Evolutionary conservation across 2,113 vertebrate genomes (phyloP).

Genomic region (Xenopus tropicalis): UCB_Xtro_10.0 CM004447.2:94139501-94140000

Average conservation of each 20-base stretch:
- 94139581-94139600: background rate
- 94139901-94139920: conserved; percentile 2
- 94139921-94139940: background rate
- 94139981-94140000: too few species aligned
- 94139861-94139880: background rate
- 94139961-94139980: too few species aligned
- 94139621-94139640: background rate
- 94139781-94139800: background rate
- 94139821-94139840: conserved; percentile 10
- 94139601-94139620: background rate
- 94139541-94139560: background rate
- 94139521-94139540: conserved; percentile 3
- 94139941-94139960: too few species aligned
- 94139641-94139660: background rate
- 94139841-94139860: background rate
- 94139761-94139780: background rate
- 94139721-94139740: background rate
- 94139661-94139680: too few species aligned
- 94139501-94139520: conserved; percentile 26
- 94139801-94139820: background rate
- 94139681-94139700: too few species aligned
- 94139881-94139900: conserved; percentile 11
- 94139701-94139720: too few species aligned
- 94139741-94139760: background rate
- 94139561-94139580: background rate